Percentiles rank a stretch among this genome's conserved stretches.
phyloP scores from a whole-genome alignment of 2,797 vertebrate genomes.

The Crenichthys baileyi region DNA sequence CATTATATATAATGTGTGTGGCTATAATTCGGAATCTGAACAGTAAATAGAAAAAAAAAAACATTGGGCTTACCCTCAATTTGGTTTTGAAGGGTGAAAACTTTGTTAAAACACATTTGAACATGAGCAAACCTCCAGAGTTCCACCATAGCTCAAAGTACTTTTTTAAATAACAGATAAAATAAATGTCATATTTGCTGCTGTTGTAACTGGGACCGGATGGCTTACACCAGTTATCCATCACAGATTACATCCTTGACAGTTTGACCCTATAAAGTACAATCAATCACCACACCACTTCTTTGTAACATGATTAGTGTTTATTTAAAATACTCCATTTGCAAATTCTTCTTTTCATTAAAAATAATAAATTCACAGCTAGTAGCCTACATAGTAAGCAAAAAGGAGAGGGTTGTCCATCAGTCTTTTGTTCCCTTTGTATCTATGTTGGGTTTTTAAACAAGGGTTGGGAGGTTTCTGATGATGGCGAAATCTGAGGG shows the following conservation, averaged over 20 bases:
- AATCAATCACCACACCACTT: constrained; percentile 12
- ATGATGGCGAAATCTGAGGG: constrained; percentile 10
- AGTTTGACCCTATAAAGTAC: background rate
- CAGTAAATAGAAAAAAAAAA: no score
- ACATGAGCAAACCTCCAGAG: background rate
- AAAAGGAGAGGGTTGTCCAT: constrained; percentile 61
- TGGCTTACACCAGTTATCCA: background rate
- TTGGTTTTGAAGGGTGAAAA: no score
- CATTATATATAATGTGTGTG: no score
- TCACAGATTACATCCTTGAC: background rate
- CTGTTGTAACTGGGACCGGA: background rate
- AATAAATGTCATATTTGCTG: background rate
- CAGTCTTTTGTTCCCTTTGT: constrained; percentile 37
- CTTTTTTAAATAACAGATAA: background rate
- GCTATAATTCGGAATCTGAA: no score
- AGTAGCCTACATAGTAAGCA: constrained; percentile 98
- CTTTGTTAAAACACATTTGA: background rate
- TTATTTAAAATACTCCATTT: constrained; percentile 93
- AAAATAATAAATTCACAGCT: constrained; percentile 94
- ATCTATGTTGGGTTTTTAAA: constrained; percentile 60
- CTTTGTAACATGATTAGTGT: constrained; percentile 88
- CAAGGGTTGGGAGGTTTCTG: constrained; percentile 26
- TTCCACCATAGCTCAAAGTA: background rate
- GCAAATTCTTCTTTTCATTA: constrained; percentile 85
- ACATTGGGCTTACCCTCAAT: no score